A percentile compares a stretch with the other conserved stretches of the same genome.
phyloP scores from a whole-genome alignment of 2,888 invertebrate genomes.

The Protonemura montana region DNA sequence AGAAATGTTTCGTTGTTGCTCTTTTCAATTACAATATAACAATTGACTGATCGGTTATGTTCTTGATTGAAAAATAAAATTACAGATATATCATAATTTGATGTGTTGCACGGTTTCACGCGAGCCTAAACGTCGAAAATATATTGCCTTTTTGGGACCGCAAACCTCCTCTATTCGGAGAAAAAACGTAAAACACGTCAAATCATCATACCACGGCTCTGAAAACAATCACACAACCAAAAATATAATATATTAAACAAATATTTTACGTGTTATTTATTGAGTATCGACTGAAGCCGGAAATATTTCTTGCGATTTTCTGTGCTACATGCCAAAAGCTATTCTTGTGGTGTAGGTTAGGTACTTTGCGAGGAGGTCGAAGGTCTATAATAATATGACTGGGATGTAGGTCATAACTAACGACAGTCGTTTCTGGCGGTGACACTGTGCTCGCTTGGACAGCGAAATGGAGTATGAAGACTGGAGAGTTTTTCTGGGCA shows the following conservation, averaged over 20 bases:
- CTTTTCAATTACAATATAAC: not conserved
- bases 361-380: not conserved
- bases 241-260: no score
- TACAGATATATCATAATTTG: no score
- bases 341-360: not conserved
- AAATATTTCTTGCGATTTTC: not conserved
- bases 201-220: no score
- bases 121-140: no score
- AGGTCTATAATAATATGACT: slow-evolving; percentile 32
- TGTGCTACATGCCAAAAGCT: not conserved
- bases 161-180: no score
- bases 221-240: no score
- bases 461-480: slow-evolving; percentile 37
- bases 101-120: no score
- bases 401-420: slow-evolving; percentile 38
- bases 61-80: not conserved
- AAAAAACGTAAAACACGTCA: no score
- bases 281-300: no score
- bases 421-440: slow-evolving; percentile 32
- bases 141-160: no score
- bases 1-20: no score
- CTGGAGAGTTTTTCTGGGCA: slow-evolving; percentile 1
- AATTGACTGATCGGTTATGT: not conserved
- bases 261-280: no score
- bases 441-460: slow-evolving; percentile 32